phyloP scores from a whole-genome alignment of 2,888 invertebrate species.

The Spisula subtruncata region DNA sequence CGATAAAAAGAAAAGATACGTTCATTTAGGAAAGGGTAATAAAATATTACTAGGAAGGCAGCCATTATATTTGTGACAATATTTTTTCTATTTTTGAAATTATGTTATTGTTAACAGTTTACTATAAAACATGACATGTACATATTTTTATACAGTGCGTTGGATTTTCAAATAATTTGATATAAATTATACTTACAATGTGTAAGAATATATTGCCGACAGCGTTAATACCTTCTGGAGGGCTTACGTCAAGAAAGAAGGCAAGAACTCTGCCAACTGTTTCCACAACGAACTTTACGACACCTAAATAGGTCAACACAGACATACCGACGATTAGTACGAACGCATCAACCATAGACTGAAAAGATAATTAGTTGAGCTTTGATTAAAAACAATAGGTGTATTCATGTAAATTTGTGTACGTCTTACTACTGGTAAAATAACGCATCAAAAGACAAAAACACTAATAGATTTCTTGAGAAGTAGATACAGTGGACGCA shows the following conservation, averaged over 20 bases:
- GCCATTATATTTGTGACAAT: too few species aligned
- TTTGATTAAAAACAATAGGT: not conserved
- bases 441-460: too few species aligned
- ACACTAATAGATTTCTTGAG: too few species aligned
- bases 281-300: conserved; percentile 39
- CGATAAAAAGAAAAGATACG: not conserved
- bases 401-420: too few species aligned
- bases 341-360: conserved; percentile 38
- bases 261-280: conserved; percentile 33
- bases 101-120: too few species aligned
- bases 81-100: too few species aligned
- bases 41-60: too few species aligned
- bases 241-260: conserved; percentile 35
- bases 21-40: not conserved
- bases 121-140: too few species aligned
- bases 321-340: conserved; percentile 23
- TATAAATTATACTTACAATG: conserved; percentile 16
- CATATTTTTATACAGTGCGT: too few species aligned
- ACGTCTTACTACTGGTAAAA: too few species aligned
- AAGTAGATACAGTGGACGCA: too few species aligned
- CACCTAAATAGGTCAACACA: conserved; percentile 33
- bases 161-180: too few species aligned
- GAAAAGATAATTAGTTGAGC: not conserved
- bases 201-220: conserved; percentile 46
- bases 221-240: conserved; percentile 45